A percentile compares a stretch with the other conserved stretches of the same genome.
These are phyloP conservation scores for Manduca sexta DNA, from an alignment of 1,140 invertebrate genomes.

Conservation along the genomic window DNA sequence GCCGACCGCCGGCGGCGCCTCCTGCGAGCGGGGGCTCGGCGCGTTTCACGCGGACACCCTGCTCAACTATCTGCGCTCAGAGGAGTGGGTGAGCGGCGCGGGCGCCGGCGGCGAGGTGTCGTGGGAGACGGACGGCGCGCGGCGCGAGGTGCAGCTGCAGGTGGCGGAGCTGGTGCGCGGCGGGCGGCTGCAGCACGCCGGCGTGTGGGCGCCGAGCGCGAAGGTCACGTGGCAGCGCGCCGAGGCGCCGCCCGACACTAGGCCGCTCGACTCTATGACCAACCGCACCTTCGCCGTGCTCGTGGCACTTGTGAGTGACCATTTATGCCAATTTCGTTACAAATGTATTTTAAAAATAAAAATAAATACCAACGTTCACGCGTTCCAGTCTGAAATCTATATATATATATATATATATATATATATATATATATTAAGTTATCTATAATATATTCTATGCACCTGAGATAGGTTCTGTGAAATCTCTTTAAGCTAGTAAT, in stretches of 20 bases:
- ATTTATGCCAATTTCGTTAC: background rate
- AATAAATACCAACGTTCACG: too few species aligned
- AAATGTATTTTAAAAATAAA: too few species aligned
- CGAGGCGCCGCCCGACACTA: constrained; percentile 13
- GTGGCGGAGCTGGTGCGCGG: constrained; percentile 45
- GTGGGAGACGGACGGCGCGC: constrained; percentile 39
- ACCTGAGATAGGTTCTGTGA: too few species aligned
- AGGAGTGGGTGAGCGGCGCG: constrained; percentile 23
- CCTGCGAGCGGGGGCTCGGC: constrained; percentile 23
- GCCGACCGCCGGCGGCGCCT: constrained; percentile 2
- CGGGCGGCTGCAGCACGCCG: constrained; percentile 28
- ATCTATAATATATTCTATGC: too few species aligned
- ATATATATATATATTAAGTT: too few species aligned
- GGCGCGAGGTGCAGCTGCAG: constrained; percentile 28
- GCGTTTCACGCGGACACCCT: constrained; percentile 56
- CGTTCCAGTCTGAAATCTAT: too few species aligned
- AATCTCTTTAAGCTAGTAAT: too few species aligned
- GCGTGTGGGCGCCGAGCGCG: constrained; percentile 29
- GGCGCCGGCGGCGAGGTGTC: constrained; percentile 26
- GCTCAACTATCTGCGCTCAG: constrained; percentile 56
- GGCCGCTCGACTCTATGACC: constrained; percentile 41
- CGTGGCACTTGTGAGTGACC: constrained; percentile 33
- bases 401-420: too few species aligned
- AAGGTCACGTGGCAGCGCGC: constrained; percentile 27
- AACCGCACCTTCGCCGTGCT: constrained; percentile 59